Base-by-base conservation (phyloP, 2,888 invertebrate genomes). In the Petrophora chlorosata region DNA sequence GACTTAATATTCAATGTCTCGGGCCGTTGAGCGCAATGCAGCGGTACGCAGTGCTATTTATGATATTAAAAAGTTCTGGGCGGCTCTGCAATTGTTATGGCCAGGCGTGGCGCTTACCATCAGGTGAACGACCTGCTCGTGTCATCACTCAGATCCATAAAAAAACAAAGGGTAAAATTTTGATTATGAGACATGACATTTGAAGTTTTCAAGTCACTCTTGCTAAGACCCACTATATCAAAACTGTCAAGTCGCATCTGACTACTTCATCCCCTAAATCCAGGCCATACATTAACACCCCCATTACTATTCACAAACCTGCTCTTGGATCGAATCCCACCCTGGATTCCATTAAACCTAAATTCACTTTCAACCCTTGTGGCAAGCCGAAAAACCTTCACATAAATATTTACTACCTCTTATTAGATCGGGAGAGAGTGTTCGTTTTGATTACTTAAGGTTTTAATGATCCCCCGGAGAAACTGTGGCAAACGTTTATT, bases 351-450 rank as follows among this genome's bases (percentile, higher is more conserved):
- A 80, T 82, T 79, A 79, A 70, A 70, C 61, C 67, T 55, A 57
- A 69, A 66, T 67, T 68, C 70, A 68, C 71, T 73, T 69, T 69
- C 69, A 74, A 73, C 74, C 78, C 73, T 70, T 67, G 63, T 63
- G 63, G 63, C 58, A 54, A 59, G 58, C 63, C 59, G 67, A 56
- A 66, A 70, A 71, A 66, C 65, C 66, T 65, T 68, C 72, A 59
- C 66, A 78, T 77, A 76, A 78, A 79, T 80, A 79, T 79, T 79
- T 76, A 79, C 70, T 61, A 61, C 47, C 42, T 46, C 39, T 62
- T 62, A 14, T 29, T 50, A 44, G 43, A 12, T 25, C 3, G 14
- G 28, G 38, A 16, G 39, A 3, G n/a, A 5, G 7, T 19, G 39
- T 4, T 5, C 4, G 0, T 22, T 29, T 40, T 44, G 7, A 7